Evolutionary conservation across 2,888 invertebrate genomes (phyloP).

Genomic region (Clanis bilineata): DNA sequence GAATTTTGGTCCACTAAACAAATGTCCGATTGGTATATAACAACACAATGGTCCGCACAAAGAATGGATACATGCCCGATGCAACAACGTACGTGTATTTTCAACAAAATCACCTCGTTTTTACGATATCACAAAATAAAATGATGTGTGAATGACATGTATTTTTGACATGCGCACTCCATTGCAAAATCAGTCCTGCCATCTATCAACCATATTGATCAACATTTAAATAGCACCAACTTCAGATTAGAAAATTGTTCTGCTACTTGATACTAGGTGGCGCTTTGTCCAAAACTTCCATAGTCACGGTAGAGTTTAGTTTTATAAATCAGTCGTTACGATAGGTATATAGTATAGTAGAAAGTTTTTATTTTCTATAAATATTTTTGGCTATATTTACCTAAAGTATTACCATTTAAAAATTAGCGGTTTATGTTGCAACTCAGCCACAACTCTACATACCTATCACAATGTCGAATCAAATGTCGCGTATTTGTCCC

Average conservation of each 20-base stretch:
- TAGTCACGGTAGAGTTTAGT: background rate
- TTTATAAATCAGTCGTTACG: too few relatives aligned
- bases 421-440: background rate
- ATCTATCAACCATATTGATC: slow-evolving; percentile 36
- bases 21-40: slow-evolving; percentile 42
- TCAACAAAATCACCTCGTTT: slow-evolving; percentile 66
- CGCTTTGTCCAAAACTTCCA: slow-evolving; percentile 14
- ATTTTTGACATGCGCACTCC: slow-evolving; percentile 78
- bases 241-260: background rate
- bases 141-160: slow-evolving; percentile 70
- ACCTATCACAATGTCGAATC: slow-evolving; percentile 29
- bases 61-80: slow-evolving; percentile 55
- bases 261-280: slow-evolving; percentile 41
- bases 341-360: too few relatives aligned
- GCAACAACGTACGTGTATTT: slow-evolving; percentile 58
- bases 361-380: too few relatives aligned
- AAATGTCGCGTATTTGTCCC: slow-evolving; percentile 36
- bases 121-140: slow-evolving; percentile 72
- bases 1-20: slow-evolving; percentile 29
- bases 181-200: slow-evolving; percentile 43
- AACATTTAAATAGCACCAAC: background rate
- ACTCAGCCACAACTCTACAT: slow-evolving; percentile 11
- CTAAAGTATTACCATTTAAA: background rate
- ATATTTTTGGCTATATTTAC: background rate
- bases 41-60: slow-evolving; percentile 51